These are phyloP conservation scores for Pachycephus smyrnensis DNA, from an alignment of 2,888 invertebrate species.

Conservation along the genomic window DNA sequence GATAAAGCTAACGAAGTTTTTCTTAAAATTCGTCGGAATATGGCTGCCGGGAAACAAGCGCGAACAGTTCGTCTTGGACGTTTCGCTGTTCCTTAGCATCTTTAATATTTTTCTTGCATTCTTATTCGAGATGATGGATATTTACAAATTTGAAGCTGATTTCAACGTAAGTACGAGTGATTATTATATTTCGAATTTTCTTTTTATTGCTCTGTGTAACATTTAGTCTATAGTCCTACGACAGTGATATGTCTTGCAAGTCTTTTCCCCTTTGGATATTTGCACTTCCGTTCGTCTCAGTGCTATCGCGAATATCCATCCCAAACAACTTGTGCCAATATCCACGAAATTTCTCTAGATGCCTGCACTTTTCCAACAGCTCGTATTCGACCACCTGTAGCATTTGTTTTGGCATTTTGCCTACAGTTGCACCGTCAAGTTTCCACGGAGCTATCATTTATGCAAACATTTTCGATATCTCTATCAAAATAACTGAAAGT, in stretches of 20 bases:
- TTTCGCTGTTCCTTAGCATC: background rate
- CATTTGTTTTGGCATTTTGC: no score
- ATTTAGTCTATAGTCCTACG: background rate
- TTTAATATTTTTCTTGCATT: background rate
- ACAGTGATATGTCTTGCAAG: no score
- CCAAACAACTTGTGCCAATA: no score
- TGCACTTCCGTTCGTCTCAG: no score
- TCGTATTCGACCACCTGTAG: background rate
- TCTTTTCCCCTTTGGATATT: background rate
- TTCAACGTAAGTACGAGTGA: slow-evolving; percentile 33
- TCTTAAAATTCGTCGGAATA: background rate
- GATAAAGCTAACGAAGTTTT: background rate
- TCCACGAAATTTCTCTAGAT: no score
- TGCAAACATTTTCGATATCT: no score
- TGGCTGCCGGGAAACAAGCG: background rate
- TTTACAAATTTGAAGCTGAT: background rate
- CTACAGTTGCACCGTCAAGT: no score
- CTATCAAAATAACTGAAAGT: no score
- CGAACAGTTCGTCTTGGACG: background rate
- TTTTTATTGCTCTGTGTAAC: background rate
- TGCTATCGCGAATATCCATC: no score
- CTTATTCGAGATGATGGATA: background rate
- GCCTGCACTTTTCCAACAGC: no score
- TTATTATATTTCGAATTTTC: background rate
- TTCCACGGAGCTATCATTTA: no score